Percentiles rank a stretch among this genome's conserved stretches.
Conservation (phyloP, 2,888 invertebrate species). For the Drosophila cracens region DNA sequence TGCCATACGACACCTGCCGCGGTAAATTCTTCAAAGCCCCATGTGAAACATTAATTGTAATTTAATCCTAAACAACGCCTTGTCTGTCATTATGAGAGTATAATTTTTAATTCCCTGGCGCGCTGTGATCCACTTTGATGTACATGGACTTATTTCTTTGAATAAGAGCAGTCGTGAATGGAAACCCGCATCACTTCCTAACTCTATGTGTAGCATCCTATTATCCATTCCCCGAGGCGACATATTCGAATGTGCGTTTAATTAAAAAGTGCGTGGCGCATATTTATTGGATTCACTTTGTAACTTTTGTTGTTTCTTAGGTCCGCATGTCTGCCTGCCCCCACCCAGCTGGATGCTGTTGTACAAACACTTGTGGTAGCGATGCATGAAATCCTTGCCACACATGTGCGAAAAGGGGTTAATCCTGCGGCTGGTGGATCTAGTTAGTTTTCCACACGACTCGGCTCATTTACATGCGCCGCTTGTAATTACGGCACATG, state of each 20-base stretch:
- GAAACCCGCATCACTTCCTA: background rate
- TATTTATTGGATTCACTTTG: conserved; percentile 68
- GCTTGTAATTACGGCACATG: conserved; percentile 50
- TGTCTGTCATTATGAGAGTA: conserved; percentile 17
- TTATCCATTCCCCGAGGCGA: conserved; percentile 17
- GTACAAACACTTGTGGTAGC: conserved; percentile 48
- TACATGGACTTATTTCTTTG: conserved; percentile 35
- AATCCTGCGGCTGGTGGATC: conserved; percentile 56
- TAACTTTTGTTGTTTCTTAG: conserved; percentile 42
- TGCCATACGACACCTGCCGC: conserved; percentile 1
- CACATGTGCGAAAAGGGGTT: conserved; percentile 72
- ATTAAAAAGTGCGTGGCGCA: conserved; percentile 61
- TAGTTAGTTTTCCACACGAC: conserved; percentile 51
- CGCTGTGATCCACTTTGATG: conserved; percentile 31
- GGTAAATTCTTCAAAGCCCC: conserved; percentile 4
- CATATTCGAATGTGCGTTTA: conserved; percentile 44
- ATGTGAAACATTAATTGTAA: conserved; percentile 22
- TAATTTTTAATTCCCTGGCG: conserved; percentile 24
- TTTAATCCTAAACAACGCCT: conserved; percentile 11
- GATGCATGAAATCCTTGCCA: conserved; percentile 51
- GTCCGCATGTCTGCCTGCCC: background rate
- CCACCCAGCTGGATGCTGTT: background rate
- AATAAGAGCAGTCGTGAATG: conserved; percentile 7
- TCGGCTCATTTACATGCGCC: conserved; percentile 50
- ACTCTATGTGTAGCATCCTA: conserved; percentile 2